Evolutionary conservation across 64 coral and sea anemone species (phyloP).

Genomic region (Acropora tenuis): DNA sequence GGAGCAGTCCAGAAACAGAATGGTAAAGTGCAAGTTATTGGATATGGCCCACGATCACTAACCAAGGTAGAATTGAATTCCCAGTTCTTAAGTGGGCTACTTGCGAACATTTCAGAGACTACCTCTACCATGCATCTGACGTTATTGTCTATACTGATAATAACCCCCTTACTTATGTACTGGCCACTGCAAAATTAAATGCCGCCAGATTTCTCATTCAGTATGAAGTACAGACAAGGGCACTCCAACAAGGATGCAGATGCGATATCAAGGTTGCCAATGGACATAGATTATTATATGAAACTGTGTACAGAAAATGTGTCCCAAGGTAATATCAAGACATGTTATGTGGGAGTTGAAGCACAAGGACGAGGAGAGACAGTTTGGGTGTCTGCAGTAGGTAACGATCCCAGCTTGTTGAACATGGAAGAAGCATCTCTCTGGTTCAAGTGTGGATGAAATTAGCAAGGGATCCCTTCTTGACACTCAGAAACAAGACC

Average conservation of each 20-base stretch:
- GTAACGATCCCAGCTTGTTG: slow-evolving; percentile 2
- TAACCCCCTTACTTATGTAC: neutral
- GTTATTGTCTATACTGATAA: neutral
- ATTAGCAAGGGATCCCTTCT: slow-evolving; percentile 3
- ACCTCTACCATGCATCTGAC: slow-evolving; percentile 7
- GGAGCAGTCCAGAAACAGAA: slow-evolving; percentile 12
- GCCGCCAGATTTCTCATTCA: slow-evolving; percentile 5
- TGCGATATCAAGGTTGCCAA: slow-evolving; percentile 7
- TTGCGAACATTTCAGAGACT: neutral
- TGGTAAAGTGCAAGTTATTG: neutral
- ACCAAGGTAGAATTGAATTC: neutral
- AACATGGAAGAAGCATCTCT: slow-evolving; percentile 20
- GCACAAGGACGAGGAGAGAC: neutral
- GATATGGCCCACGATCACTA: slow-evolving; percentile 2
- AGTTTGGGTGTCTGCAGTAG: slow-evolving; percentile 15
- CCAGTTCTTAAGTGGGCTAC: neutral
- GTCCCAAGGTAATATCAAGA: slow-evolving; percentile 2
- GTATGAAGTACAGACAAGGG: slow-evolving; percentile 1
- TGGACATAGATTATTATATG: slow-evolving; percentile 3
- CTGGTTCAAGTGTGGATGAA: neutral
- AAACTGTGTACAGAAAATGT: slow-evolving; percentile 11
- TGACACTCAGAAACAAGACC: slow-evolving; percentile 17
- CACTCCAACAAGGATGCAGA: neutral
- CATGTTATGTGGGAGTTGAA: neutral
- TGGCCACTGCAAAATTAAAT: neutral